phyloP scores from a whole-genome alignment of 2,113 vertebrate species.

The Chionomys nivalis region DNA sequence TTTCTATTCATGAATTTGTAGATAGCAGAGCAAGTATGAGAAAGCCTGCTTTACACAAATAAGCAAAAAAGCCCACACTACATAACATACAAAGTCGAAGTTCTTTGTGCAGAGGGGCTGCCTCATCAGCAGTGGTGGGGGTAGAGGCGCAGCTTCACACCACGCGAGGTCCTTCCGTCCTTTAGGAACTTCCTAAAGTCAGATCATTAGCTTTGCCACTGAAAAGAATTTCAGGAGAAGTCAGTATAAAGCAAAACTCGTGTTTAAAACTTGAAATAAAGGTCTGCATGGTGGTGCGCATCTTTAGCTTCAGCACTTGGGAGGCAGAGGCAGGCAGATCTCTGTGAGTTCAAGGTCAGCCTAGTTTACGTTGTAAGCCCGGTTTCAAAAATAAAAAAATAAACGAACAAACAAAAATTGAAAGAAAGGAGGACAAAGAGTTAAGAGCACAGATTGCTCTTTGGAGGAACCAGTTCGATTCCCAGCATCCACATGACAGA shows the following conservation, averaged over 20 bases:
- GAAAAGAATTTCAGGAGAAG: neutral
- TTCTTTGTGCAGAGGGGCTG: neutral
- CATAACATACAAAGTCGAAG: neutral
- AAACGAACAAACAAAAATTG: neutral
- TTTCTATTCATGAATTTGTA: neutral
- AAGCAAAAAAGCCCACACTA: neutral
- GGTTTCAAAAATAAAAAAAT: neutral
- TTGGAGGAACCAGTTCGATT: neutral
- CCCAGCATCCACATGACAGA: neutral
- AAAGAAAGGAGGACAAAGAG: too few relatives aligned
- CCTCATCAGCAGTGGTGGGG: neutral
- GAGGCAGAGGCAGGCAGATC: too few relatives aligned
- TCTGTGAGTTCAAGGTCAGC: neutral
- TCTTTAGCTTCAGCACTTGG: neutral
- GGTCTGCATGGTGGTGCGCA: neutral
- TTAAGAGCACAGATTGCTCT: neutral
- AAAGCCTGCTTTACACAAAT: neutral
- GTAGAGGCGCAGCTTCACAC: neutral
- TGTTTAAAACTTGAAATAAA: neutral
- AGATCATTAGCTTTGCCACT: neutral
- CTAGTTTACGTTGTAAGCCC: neutral
- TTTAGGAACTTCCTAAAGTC: neutral
- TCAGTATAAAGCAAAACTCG: neutral
- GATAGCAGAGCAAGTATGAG: neutral
- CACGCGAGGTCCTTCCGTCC: neutral